Base-by-base conservation (phyloP, 1,140 invertebrate species). In the Cyrtorhinus lividipennis region DNA sequence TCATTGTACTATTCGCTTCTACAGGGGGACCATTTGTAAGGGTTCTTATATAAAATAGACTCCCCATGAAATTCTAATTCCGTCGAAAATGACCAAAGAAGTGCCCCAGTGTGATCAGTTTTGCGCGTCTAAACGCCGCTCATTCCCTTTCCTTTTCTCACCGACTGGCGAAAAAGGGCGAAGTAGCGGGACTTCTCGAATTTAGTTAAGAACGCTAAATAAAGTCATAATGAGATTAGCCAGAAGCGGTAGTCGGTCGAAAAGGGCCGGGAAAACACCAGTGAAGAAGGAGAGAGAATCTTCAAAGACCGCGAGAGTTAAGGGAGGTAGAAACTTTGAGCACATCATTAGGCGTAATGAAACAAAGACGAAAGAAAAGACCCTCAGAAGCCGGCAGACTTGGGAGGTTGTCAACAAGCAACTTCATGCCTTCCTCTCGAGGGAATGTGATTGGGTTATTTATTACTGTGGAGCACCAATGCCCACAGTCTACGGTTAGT, bases 241-340 rank as follows among this genome's bases (percentile, higher is more conserved):
- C 48, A 20, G 48, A 53, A 20, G 38, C 8, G 18, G 20, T 13
- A 22, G 48, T 8, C 48, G 48, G 48, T 20, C 20, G 48, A 15
- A 38, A 15, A 8, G 48, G 20, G 20, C 10, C 10, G 18, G 20
- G 20, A 22, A 5, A 5, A 12, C 10, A 20, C 18, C 3, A 20
- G 18, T 53, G 10, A 22, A 53, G 20, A 20, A 22, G 48, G 48
- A 5, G 10, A 8, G 48, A 53, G 20, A 53, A 22, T 53, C 48
- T 53, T 53, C 48, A 53, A 53, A 53, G 48, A 53, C 10, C 8
- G 20, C 48, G 48, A 22, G 20, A 53, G 18, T 8, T 53, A 24
- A 23, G 30, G 63, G 64, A 26, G 24, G 26, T 24, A 24, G 57
- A 59, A 59, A 59, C 57, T 59, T 53, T 53, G 48, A 53, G 48